Percentiles rank a stretch among this genome's conserved stretches.
Conservation (phyloP, 2,113 vertebrate genomes). For the Amazona vittata region DNA sequence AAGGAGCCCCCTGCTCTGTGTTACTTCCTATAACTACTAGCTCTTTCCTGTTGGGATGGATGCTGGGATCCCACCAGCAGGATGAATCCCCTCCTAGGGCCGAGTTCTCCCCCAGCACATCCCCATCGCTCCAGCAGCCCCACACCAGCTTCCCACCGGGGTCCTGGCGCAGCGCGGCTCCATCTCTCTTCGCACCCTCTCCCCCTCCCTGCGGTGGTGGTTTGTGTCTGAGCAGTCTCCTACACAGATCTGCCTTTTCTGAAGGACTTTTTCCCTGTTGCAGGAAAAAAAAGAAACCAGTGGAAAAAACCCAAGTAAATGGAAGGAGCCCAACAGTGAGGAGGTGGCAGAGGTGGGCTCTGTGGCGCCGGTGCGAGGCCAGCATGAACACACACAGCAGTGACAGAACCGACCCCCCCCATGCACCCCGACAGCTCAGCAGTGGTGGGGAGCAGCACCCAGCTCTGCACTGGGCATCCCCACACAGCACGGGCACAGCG, state of each 20-base stretch:
- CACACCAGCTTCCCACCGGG: not conserved
- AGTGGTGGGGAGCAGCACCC: not conserved
- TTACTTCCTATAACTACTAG: not conserved
- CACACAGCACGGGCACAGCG: not conserved
- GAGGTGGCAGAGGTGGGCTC: not conserved
- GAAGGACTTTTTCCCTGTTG: not conserved
- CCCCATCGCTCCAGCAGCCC: not conserved
- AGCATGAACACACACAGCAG: rapidly evolving
- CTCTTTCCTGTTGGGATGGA: not conserved
- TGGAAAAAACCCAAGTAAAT: slow-evolving; percentile 36
- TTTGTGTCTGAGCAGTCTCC: slow-evolving; percentile 33
- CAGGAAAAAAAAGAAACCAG: not conserved
- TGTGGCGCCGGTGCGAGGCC: not conserved
- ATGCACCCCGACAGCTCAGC: rapidly evolving
- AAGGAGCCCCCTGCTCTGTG: rapidly evolving
- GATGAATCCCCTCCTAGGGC: not conserved
- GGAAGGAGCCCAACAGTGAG: not conserved
- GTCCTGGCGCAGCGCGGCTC: not conserved
- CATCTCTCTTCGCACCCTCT: slow-evolving; percentile 27
- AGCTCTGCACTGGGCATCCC: not conserved
- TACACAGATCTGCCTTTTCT: not conserved
- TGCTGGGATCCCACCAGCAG: not conserved
- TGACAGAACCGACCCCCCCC: rapidly evolving
- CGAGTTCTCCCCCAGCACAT: not conserved
- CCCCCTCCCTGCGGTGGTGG: slow-evolving; percentile 33